Base-by-base conservation (phyloP, 2,113 vertebrate genomes). In the Elaphurus davidianus region DNA sequence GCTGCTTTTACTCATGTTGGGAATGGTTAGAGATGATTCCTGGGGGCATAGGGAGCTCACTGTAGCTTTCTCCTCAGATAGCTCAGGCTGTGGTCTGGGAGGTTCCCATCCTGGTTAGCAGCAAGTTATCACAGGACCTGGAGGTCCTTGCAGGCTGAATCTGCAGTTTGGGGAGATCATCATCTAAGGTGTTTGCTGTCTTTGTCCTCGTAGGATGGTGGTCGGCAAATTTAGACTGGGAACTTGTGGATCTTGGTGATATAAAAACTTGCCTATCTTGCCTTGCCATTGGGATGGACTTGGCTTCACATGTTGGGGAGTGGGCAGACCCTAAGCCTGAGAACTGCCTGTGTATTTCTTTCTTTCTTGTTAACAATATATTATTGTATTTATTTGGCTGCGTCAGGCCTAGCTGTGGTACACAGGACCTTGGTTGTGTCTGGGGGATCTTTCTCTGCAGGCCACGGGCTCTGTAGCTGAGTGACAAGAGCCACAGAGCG, bases 341-440 rank as follows among this genome's bases (percentile, higher is more conserved):
- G 23, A 15, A 8, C 27, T 21, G 2, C 5, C 57, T 17, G 0
- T 23, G 0, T 27, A 1, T 60, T 27, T 71, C 4, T 54, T 33
- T 21, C n/a, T 71, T n/a, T 21, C 19, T 67, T 67, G 14, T n/a
- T 7, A 17, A 64, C 47, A 33, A 3, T n/a, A 0, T 19, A 4
- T 67, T 23, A 23, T 23, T 23, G 0, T 6, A 74, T 74, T 6
- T 40, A 43, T 14, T 43, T 74, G 23, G 36, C 71, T 43, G 21
- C 6, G 36, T 1, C 36, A 30, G 21, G 21, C 21, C 71, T 74
- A 13, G 36, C 7, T 74, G 71, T 13, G 21, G 21, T 14, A 74
- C 71, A 3, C 21, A 74, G 21, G 71, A 25, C 40, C 71, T 74
- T 74, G n/a, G 11, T 14, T 43, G 36, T 43, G 36, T 13, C 64